These are phyloP conservation scores for Ramazzottius varieornatus DNA, from an alignment of 2,888 invertebrate genomes.

Conservation along the genomic window DNA sequence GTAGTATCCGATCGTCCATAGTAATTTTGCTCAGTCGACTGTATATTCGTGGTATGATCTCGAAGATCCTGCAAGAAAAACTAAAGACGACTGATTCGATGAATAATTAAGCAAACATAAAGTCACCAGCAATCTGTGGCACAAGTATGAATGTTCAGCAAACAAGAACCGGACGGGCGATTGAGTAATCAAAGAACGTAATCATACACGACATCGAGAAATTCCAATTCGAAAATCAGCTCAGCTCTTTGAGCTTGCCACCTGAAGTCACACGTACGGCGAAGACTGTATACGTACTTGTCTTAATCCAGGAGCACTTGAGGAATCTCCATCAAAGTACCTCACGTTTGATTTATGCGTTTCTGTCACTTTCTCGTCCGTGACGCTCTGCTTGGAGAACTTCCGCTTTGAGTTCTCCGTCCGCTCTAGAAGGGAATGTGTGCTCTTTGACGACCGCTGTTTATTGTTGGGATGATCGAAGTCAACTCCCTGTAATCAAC, in stretches of 20 bases:
- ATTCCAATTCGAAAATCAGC: too few relatives aligned
- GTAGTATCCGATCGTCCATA: not conserved
- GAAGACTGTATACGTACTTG: too few relatives aligned
- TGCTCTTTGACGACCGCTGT: not conserved
- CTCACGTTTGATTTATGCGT: not conserved
- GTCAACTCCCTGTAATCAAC: not conserved
- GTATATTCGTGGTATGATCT: not conserved
- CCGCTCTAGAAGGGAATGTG: not conserved
- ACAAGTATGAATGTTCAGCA: too few relatives aligned
- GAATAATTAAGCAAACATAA: too few relatives aligned
- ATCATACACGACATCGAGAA: too few relatives aligned
- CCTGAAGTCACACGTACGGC: too few relatives aligned
- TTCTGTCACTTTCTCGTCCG: conserved; percentile 3
- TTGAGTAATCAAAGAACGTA: too few relatives aligned
- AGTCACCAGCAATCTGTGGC: too few relatives aligned
- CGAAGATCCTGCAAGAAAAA: not conserved
- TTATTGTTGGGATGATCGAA: not conserved
- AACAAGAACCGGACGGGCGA: too few relatives aligned
- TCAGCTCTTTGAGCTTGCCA: too few relatives aligned
- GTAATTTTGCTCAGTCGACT: not conserved
- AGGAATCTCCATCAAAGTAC: not conserved
- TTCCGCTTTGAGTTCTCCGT: not conserved
- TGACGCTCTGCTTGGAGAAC: conserved; percentile 4
- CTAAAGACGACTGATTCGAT: not conserved
- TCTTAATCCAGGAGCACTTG: not conserved